phyloP scores from a whole-genome alignment of 2,797 vertebrate genomes.

The Anguilla obscura region DNA sequence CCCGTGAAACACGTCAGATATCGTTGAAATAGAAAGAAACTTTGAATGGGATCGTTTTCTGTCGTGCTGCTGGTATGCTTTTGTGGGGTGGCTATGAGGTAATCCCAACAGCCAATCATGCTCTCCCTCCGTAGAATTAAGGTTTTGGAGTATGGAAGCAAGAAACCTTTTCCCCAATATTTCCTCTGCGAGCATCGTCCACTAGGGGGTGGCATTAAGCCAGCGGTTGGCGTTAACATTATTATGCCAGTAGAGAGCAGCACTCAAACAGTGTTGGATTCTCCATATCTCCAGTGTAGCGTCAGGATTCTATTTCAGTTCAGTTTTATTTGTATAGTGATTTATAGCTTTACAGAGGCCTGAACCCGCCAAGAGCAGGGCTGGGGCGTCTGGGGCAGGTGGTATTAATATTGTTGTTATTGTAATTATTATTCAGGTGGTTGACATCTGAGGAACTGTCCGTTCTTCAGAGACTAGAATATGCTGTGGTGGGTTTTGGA shows the following conservation, averaged over 20 bases:
- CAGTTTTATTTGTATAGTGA: no score
- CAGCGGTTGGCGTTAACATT: neutral
- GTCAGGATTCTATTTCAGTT: neutral
- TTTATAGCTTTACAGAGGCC: no score
- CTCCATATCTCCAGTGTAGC: neutral
- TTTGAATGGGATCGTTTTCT: neutral
- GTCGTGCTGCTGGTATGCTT: neutral
- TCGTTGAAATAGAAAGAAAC: neutral
- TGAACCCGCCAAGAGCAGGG: no score
- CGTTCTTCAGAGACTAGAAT: no score
- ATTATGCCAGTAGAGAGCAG: neutral
- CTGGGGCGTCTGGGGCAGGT: no score
- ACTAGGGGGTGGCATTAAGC: neutral
- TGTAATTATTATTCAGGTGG: no score
- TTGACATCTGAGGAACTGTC: no score
- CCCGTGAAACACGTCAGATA: neutral
- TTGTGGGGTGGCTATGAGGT: neutral
- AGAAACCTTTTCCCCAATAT: neutral
- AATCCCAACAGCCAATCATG: neutral
- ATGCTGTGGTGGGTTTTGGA: no score
- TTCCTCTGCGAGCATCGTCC: neutral
- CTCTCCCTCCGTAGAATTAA: neutral
- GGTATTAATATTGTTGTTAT: no score
- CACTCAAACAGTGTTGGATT: neutral
- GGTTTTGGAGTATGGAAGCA: neutral